Percentiles rank a stretch among this genome's conserved stretches.
These are phyloP conservation scores for Cydia pomonella DNA, from an alignment of 1,140 invertebrate genomes.

Conservation along the genomic window DNA sequence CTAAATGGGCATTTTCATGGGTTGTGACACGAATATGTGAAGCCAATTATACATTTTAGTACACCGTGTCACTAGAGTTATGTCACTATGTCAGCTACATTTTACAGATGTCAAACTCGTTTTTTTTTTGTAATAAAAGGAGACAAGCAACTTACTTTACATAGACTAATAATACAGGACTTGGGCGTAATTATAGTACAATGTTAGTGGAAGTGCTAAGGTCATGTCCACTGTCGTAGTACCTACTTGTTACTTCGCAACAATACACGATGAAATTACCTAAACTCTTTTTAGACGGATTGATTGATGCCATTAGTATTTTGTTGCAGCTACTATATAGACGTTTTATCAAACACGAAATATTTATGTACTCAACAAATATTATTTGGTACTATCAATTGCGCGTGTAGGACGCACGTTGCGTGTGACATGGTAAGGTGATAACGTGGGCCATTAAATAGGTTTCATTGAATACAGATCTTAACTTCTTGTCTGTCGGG, in stretches of 20 bases:
- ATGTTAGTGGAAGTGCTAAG: neutral
- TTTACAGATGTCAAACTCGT: neutral
- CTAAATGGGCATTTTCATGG: constrained; percentile 22
- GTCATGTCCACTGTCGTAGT: neutral
- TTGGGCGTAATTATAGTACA: neutral
- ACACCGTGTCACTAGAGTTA: neutral
- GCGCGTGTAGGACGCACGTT: neutral
- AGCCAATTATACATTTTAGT: constrained; percentile 25
- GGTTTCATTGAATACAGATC: neutral
- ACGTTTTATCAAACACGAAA: neutral
- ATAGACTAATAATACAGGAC: neutral
- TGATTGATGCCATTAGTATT: neutral
- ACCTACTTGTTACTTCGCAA: neutral
- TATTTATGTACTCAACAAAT: constrained; percentile 4
- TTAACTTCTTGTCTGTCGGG: neutral
- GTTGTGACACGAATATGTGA: constrained; percentile 37
- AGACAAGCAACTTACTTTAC: neutral
- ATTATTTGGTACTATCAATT: neutral
- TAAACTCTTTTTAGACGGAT: neutral
- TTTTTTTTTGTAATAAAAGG: neutral
- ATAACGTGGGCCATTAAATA: neutral
- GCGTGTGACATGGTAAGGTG: neutral
- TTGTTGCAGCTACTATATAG: neutral
- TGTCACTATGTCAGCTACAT: constrained; percentile 21
- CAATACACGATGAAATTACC: neutral